Conservation (phyloP, 2,113 vertebrate species). For the Dromiciops gliroides region DNA sequence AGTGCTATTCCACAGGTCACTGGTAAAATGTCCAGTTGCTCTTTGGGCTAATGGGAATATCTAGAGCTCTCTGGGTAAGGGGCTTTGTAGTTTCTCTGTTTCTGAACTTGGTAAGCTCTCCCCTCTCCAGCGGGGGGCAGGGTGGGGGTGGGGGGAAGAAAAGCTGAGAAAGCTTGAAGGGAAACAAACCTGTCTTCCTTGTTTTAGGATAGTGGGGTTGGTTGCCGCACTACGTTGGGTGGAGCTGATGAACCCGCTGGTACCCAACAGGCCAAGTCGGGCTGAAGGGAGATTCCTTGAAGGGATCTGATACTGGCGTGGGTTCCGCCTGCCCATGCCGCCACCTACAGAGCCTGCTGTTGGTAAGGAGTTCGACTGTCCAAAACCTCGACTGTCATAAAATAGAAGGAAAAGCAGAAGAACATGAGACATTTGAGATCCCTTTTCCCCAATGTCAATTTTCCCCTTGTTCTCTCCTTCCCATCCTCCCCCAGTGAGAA, state of each 20-base stretch:
- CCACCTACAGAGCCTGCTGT: constrained; percentile 91
- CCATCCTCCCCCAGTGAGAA: not conserved
- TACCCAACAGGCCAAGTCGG: constrained; percentile 92
- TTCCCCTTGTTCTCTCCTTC: not conserved
- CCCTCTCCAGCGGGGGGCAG: no score
- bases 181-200: constrained; percentile 92
- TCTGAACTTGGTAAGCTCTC: not conserved
- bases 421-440: not conserved
- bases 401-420: constrained; percentile 1
- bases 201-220: constrained; percentile 94
- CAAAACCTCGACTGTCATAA: constrained; percentile 89
- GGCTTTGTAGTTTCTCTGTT: not conserved
- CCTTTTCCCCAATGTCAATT: not conserved
- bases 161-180: not conserved
- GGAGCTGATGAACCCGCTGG: constrained; percentile 90
- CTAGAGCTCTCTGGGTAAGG: not conserved
- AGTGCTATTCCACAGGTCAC: not conserved
- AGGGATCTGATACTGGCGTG: constrained; percentile 96
- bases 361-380: constrained; percentile 97
- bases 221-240: constrained; percentile 90
- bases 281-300: constrained; percentile 93
- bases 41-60: no score
- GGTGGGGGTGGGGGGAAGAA: no score
- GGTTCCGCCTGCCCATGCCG: constrained; percentile 90
- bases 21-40: no score